Conservation (phyloP, 1,140 invertebrate genomes). For the Leptopilina boulardi region DNA sequence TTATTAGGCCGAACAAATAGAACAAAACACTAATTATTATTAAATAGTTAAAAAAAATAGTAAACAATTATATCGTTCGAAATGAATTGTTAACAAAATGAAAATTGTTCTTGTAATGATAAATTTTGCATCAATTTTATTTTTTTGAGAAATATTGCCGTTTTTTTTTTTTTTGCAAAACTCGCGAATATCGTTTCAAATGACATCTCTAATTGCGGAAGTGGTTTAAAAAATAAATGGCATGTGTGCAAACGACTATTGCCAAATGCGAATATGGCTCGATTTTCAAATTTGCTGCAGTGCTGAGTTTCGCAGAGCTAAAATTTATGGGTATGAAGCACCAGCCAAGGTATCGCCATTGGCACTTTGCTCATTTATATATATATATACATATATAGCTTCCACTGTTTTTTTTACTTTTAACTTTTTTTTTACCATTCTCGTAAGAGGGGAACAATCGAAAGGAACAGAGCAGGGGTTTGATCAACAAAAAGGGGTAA, state of each 20-base stretch:
- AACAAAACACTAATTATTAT: no score
- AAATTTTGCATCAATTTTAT: background rate
- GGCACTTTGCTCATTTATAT: background rate
- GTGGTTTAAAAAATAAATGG: conserved; percentile 17
- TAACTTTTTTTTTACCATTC: conserved; percentile 35
- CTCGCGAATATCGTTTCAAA: background rate
- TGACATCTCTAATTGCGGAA: background rate
- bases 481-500: conserved; percentile 35
- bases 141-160: background rate
- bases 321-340: conserved; percentile 10
- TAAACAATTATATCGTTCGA: no score
- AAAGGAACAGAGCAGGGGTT: background rate
- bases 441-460: background rate
- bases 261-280: conserved; percentile 12
- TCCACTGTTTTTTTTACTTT: conserved; percentile 7
- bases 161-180: no score
- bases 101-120: no score
- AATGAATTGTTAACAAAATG: no score
- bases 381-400: no score
- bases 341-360: conserved; percentile 35
- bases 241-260: conserved; percentile 8
- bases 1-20: no score
- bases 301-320: background rate
- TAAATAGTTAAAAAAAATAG: no score
- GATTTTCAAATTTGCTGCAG: conserved; percentile 27